A percentile compares a stretch with the other conserved stretches of the same genome.
These are phyloP conservation scores for Neosilurus hyrtlii DNA, from an alignment of 2,797 vertebrate genomes.

Conservation along the genomic window DNA sequence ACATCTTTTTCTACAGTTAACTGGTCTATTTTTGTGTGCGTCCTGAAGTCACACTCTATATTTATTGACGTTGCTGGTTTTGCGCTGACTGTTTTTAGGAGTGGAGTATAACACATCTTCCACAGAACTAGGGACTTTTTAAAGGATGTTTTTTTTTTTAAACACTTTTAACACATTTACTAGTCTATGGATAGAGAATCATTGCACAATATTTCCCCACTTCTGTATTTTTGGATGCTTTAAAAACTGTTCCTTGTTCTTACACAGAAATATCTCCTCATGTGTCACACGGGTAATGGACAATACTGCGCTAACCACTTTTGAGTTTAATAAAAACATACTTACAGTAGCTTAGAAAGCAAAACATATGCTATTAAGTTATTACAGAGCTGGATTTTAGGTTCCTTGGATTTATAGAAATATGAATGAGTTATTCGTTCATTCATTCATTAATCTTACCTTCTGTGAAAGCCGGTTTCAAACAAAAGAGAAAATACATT, in stretches of 20 bases:
- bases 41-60: background rate
- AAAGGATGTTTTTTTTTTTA: background rate
- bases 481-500: slow-evolving; percentile 1
- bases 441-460: background rate
- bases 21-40: slow-evolving; percentile 1
- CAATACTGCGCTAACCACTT: background rate
- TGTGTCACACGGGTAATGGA: background rate
- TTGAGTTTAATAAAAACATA: background rate
- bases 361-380: background rate
- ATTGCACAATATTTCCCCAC: slow-evolving; percentile 26
- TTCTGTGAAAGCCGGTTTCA: background rate
- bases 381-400: background rate
- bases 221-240: slow-evolving; percentile 31
- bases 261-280: slow-evolving; percentile 2
- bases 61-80: background rate
- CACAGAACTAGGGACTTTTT: slow-evolving; percentile 13
- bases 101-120: slow-evolving; percentile 2
- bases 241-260: slow-evolving; percentile 18
- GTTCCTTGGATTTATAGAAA: background rate
- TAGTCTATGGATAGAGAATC: background rate
- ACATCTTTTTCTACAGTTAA: background rate
- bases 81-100: background rate
- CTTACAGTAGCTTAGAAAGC: background rate
- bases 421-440: background rate
- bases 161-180: background rate